Conservation (phyloP, 2,113 vertebrate species). For the Protobothrops mucrosquamatus region DNA sequence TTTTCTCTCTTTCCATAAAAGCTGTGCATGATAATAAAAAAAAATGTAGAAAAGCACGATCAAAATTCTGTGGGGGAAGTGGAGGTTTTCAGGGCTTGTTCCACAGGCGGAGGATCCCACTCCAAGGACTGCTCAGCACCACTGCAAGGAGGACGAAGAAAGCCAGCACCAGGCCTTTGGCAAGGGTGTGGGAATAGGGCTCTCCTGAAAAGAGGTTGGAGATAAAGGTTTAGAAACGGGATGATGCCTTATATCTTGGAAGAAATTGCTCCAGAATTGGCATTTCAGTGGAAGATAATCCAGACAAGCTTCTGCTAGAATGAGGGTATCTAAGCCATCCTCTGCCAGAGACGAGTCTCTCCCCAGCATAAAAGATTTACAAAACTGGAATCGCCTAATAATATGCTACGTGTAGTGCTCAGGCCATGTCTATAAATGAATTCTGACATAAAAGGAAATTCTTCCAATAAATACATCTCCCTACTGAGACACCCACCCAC, state of each 20-base stretch:
- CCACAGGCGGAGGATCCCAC: slow-evolving; percentile 68
- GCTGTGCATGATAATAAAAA: background rate
- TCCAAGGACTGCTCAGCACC: slow-evolving; percentile 78
- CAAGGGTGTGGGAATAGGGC: slow-evolving; percentile 76
- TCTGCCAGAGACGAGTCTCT: background rate
- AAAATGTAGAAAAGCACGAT: background rate
- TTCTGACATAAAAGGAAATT: background rate
- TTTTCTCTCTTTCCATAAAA: background rate
- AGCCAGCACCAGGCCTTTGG: slow-evolving; percentile 81
- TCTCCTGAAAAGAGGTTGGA: slow-evolving; percentile 73
- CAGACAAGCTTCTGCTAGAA: background rate
- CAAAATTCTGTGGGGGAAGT: background rate
- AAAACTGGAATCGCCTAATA: background rate
- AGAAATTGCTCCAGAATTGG: background rate
- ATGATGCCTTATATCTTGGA: background rate
- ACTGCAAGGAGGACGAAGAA: slow-evolving; percentile 72
- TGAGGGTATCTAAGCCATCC: background rate
- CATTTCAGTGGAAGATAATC: background rate
- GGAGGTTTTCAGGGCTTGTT: slow-evolving; percentile 29
- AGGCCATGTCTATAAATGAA: background rate
- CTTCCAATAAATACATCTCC: background rate
- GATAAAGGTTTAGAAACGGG: background rate
- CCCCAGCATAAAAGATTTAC: background rate
- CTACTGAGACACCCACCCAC: too few relatives aligned
- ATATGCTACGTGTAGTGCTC: too few relatives aligned